These are phyloP conservation scores for Hofmannophila pseudospretella DNA, from an alignment of 2,888 invertebrate genomes.

Conservation along the genomic window DNA sequence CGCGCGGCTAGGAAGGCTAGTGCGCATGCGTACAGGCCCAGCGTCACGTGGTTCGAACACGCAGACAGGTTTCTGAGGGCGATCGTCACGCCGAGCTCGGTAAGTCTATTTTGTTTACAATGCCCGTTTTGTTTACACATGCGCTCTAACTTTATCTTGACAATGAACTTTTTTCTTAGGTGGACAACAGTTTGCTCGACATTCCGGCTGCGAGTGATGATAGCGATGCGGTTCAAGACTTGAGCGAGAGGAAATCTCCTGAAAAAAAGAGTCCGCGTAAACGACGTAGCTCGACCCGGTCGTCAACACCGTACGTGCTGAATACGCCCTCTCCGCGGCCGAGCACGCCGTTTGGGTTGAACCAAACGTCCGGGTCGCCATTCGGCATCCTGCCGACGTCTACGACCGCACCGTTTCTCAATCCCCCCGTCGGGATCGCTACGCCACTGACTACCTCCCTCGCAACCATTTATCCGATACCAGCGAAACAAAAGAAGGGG, in stretches of 20 bases:
- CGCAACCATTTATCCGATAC: slow-evolving; percentile 63
- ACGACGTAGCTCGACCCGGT: slow-evolving; percentile 66
- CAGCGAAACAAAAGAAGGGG: slow-evolving; percentile 64
- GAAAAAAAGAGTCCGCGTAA: slow-evolving; percentile 69
- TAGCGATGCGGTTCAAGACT: slow-evolving; percentile 68
- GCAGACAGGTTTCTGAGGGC: slow-evolving; percentile 76
- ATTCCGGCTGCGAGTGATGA: slow-evolving; percentile 68
- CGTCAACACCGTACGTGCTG: slow-evolving; percentile 66
- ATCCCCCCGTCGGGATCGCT: slow-evolving; percentile 70
- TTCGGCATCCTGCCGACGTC: slow-evolving; percentile 62
- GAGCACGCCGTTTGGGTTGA: slow-evolving; percentile 64
- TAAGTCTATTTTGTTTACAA: slow-evolving; percentile 51
- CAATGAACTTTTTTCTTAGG: slow-evolving; percentile 41
- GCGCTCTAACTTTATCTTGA: slow-evolving; percentile 25
- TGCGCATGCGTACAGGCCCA: slow-evolving; percentile 75
- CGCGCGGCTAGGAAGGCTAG: slow-evolving; percentile 73
- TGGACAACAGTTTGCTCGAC: slow-evolving; percentile 67
- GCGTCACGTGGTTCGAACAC: slow-evolving; percentile 77
- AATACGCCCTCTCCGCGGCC: slow-evolving; percentile 71
- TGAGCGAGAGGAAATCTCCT: slow-evolving; percentile 68
- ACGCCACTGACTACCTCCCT: slow-evolving; percentile 67
- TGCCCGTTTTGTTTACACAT: slow-evolving; percentile 34
- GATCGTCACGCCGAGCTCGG: slow-evolving; percentile 75
- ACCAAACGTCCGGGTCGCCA: slow-evolving; percentile 43
- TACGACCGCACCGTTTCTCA: slow-evolving; percentile 59